phyloP scores from a whole-genome alignment of 2,888 invertebrate species.

The Erebia ligea region DNA sequence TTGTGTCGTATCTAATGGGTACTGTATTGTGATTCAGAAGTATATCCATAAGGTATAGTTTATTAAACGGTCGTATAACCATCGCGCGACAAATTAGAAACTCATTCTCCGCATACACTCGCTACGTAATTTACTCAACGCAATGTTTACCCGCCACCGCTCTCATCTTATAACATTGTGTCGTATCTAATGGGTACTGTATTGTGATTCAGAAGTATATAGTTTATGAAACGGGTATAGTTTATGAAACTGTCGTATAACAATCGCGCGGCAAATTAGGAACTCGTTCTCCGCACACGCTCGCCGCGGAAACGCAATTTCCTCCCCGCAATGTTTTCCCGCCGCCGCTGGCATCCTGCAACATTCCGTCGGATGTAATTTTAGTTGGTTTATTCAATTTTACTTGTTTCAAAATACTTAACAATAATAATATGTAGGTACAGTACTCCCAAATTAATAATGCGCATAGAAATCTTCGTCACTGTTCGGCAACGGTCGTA shows the following conservation, averaged over 20 bases:
- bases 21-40: no score
- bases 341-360: slow-evolving; percentile 48
- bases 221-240: no score
- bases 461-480: no score
- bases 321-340: slow-evolving; percentile 63
- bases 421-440: no score
- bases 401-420: slow-evolving; percentile 2
- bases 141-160: slow-evolving; percentile 55
- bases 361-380: slow-evolving; percentile 17
- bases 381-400: not conserved
- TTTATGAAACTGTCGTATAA: not conserved
- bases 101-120: slow-evolving; percentile 50
- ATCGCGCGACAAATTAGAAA: slow-evolving; percentile 68
- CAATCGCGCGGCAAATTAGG: slow-evolving; percentile 69
- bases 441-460: no score
- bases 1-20: not conserved
- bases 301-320: slow-evolving; percentile 60
- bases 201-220: no score
- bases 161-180: not conserved
- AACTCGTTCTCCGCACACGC: slow-evolving; percentile 51
- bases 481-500: no score
- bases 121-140: slow-evolving; percentile 61
- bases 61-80: slow-evolving; percentile 38
- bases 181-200: no score
- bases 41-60: no score